Conservation (phyloP, 2,113 vertebrate species). For the Hemiscyllium ocellatum region DNA sequence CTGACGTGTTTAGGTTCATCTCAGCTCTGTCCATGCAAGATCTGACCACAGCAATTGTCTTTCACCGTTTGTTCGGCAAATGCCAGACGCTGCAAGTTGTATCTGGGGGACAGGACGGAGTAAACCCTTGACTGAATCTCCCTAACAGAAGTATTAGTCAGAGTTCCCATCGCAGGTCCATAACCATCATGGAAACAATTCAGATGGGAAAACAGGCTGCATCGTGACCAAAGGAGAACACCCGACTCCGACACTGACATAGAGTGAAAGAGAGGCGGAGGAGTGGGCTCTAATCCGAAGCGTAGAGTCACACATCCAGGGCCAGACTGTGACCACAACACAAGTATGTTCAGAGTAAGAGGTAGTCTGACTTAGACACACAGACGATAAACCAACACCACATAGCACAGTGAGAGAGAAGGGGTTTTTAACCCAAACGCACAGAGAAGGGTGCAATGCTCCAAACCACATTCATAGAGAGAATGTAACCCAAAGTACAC, state of each 20-base stretch:
- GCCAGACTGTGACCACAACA: not conserved
- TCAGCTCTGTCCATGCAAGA: slow-evolving; percentile 45
- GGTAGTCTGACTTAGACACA: not conserved
- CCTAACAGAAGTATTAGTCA: too few relatives aligned
- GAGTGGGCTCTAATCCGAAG: not conserved
- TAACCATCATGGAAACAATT: not conserved
- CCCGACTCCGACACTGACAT: not conserved
- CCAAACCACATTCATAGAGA: too few relatives aligned
- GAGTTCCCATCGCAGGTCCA: too few relatives aligned
- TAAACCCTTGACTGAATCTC: not conserved
- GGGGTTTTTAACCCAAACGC: too few relatives aligned
- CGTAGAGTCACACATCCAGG: not conserved
- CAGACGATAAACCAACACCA: not conserved
- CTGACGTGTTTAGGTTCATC: slow-evolving; percentile 48
- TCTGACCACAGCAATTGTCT: slow-evolving; percentile 39
- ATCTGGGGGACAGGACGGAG: slow-evolving; percentile 42
- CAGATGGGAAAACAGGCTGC: not conserved
- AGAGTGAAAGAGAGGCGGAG: not conserved
- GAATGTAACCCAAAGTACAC: not conserved
- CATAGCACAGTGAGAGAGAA: too few relatives aligned
- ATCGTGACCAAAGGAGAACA: not conserved
- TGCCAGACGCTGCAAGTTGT: slow-evolving; percentile 45
- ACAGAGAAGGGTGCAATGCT: too few relatives aligned
- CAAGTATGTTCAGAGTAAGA: too few relatives aligned
- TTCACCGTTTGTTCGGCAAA: slow-evolving; percentile 58